Conservation (phyloP, 2,888 invertebrate species). For the Morpho achilles region DNA sequence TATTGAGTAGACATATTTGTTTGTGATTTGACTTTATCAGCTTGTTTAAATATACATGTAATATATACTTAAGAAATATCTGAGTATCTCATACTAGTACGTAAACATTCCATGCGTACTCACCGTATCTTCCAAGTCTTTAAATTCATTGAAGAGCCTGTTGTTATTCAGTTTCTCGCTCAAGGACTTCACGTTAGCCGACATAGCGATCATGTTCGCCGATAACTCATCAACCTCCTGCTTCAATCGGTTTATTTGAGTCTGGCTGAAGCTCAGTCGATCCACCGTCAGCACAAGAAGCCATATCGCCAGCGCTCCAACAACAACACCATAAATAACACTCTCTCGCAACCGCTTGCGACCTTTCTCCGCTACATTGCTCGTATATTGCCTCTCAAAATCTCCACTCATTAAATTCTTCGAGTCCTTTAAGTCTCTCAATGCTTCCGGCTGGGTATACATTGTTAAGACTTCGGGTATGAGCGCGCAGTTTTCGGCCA, state of each 20-base stretch:
- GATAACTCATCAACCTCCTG: conserved; percentile 61
- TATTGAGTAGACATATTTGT: conserved; percentile 10
- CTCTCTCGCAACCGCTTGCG: conserved; percentile 44
- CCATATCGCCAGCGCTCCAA: conserved; percentile 49
- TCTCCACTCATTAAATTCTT: conserved; percentile 70
- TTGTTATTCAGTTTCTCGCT: conserved; percentile 59
- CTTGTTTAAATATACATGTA: conserved; percentile 17
- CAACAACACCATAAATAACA: conserved; percentile 40
- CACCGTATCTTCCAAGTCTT: conserved; percentile 64
- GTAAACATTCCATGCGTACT: conserved; percentile 35
- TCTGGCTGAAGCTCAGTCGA: conserved; percentile 37
- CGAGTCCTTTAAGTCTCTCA: conserved; percentile 60
- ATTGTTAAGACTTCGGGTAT: conserved; percentile 55
- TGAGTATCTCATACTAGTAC: background rate
- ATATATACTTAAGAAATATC: conserved; percentile 9
- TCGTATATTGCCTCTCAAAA: conserved; percentile 60
- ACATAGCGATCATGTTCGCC: conserved; percentile 57
- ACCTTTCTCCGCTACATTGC: conserved; percentile 39
- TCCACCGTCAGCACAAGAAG: conserved; percentile 56
- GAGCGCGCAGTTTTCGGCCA: conserved; percentile 65
- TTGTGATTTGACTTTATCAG: conserved; percentile 15
- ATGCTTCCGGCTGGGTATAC: conserved; percentile 57
- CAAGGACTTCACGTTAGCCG: conserved; percentile 55
- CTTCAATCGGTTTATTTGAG: conserved; percentile 54
- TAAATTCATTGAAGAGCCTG: conserved; percentile 57